Conservation (phyloP, 2,888 invertebrate species). For the Synanthedon andrenaeformis region DNA sequence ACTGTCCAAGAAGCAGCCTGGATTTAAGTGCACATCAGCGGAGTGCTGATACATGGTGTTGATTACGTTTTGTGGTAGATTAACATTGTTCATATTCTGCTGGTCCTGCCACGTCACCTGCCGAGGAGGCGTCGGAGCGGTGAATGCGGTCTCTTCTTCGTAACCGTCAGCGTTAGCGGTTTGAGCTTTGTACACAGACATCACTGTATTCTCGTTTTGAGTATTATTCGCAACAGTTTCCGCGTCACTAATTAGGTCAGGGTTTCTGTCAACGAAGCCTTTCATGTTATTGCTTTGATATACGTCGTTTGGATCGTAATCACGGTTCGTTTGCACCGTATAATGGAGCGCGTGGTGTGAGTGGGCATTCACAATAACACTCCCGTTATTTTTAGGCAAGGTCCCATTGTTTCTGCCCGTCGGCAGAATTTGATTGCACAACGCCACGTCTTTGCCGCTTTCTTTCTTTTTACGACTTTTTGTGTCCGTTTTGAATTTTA, state of each 20-base stretch:
- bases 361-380: slow-evolving; percentile 66
- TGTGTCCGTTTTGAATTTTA: slow-evolving; percentile 66
- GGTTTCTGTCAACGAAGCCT: slow-evolving; percentile 77
- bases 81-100: slow-evolving; percentile 47
- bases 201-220: slow-evolving; percentile 55
- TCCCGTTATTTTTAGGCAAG: slow-evolving; percentile 68
- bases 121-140: slow-evolving; percentile 49
- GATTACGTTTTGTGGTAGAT: slow-evolving; percentile 62
- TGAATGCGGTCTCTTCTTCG: slow-evolving; percentile 57
- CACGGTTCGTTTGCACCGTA: slow-evolving; percentile 58
- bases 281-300: slow-evolving; percentile 63
- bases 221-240: slow-evolving; percentile 70
- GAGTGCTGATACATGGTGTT: slow-evolving; percentile 73
- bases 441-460: slow-evolving; percentile 72
- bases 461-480: slow-evolving; percentile 67
- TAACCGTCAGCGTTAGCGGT: slow-evolving; percentile 42
- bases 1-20: slow-evolving; percentile 80
- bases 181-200: slow-evolving; percentile 60
- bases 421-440: slow-evolving; percentile 68
- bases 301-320: slow-evolving; percentile 69
- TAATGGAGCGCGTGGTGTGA: slow-evolving; percentile 70
- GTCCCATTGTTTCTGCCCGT: slow-evolving; percentile 58
- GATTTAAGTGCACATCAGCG: slow-evolving; percentile 80
- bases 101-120: slow-evolving; percentile 71
- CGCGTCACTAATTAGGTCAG: slow-evolving; percentile 83